Base-by-base conservation (phyloP, 2,888 invertebrate genomes). In the Cephus rjabovi region DNA sequence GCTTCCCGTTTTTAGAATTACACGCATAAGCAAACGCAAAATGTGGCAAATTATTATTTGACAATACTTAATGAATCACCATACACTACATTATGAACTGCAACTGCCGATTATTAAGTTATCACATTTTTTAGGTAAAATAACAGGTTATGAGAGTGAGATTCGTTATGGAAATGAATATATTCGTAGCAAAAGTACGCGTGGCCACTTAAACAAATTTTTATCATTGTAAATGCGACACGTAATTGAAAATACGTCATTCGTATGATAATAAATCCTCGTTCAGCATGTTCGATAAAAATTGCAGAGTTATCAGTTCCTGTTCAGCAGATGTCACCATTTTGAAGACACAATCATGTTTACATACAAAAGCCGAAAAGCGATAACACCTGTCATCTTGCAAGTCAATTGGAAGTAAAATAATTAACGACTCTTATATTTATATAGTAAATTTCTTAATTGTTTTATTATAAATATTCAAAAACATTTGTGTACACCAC, bases 391-490 rank as follows among this genome's bases (percentile, higher is more conserved):
- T 56, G 56, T 56, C 56, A 56, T 56, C 23, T 23, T 23, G 6
- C 4, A 37, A 37, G 23, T 56, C 56, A 2, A 9, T 23, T 23
- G 2, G 23, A 56, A 56, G 9, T 9, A 6, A 56, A 56, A 56
- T 23, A 56, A 56, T 9, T 6, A 56, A 56, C 23, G 3, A 30
- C 12, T 56, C 31, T 37, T 34, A 82, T 80, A 35, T 35, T 3
- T 35, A 76, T 77, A 76, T 75, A 78, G 74, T 81, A 80, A 78
- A 83, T 87, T 86, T 86, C 83, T 87, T 80, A 82, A 83, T 85
- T 77, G 31, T 86, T 89, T 89, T 89, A 89, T 89, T 89, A 89
- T 88, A 89, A 89, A 89, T 89, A 89, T 89, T 89, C 86, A 89
- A 89, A 89, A 89, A 89, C 88, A 85, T 87, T 86, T 82, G 83